phyloP scores from a whole-genome alignment of 2,797 vertebrate genomes.

The Ctenosaura bakeri region DNA sequence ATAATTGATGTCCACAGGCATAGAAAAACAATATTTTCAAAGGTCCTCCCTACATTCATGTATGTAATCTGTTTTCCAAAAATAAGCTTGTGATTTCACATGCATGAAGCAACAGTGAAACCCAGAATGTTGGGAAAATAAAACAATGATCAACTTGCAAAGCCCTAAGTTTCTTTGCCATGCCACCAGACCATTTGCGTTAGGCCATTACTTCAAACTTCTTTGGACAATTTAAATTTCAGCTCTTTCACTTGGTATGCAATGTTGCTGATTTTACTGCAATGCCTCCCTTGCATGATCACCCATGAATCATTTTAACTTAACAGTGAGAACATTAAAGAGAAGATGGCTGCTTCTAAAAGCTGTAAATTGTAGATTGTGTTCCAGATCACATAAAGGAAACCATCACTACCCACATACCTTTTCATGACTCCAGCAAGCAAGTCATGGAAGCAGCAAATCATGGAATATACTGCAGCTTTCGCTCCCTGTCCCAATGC shows the following conservation, averaged over 20 bases:
- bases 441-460: conserved; percentile 72
- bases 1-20: conserved; percentile 5
- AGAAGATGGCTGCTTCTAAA: conserved; percentile 80
- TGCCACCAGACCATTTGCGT: conserved; percentile 20
- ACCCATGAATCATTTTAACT: conserved; percentile 40
- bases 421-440: conserved; percentile 72
- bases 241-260: conserved; percentile 49
- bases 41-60: conserved; percentile 21
- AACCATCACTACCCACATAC: conserved; percentile 70
- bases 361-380: conserved; percentile 63
- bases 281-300: conserved; percentile 43
- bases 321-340: conserved; percentile 38
- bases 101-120: conserved; percentile 23
- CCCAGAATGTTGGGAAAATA: conserved; percentile 45
- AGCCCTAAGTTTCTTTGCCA: conserved; percentile 46
- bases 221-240: conserved; percentile 29
- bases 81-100: conserved; percentile 38
- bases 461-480: conserved; percentile 70
- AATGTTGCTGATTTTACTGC: conserved; percentile 45
- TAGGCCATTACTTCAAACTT: conserved; percentile 38
- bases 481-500: conserved; percentile 65
- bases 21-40: conserved; percentile 51
- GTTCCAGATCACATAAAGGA: conserved; percentile 72
- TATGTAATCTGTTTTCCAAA: background rate
- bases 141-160: conserved; percentile 13